Evolutionary conservation across 2,113 vertebrate genomes (phyloP).

Genomic region (Stomatorhinus ivindoensis): DNA sequence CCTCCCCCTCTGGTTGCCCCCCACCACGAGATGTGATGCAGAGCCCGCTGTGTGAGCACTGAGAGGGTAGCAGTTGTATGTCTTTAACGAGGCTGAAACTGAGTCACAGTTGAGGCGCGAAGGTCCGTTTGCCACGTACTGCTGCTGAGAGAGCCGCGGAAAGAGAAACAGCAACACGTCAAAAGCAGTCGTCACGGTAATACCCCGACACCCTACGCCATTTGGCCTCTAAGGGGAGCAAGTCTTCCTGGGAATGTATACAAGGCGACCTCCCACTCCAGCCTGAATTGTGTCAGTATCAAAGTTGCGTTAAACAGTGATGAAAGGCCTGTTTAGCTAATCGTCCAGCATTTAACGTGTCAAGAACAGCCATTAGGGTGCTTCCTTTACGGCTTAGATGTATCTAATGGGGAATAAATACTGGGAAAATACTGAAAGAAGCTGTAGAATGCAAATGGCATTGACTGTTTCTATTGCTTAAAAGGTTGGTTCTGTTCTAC

Average conservation of each 20-base stretch:
- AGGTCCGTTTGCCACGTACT: not conserved
- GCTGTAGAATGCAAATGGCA: not conserved
- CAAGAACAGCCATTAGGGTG: not conserved
- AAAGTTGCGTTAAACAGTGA: not conserved
- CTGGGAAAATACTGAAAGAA: not conserved
- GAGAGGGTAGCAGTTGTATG: not conserved
- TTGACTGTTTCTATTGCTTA: not conserved
- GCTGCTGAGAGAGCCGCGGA: not conserved
- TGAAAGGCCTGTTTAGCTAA: not conserved
- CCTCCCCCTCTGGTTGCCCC: not conserved
- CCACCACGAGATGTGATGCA: not conserved
- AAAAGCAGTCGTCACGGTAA: not conserved
- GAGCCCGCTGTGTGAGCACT: not conserved
- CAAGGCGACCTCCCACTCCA: not conserved
- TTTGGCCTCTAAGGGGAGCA: not conserved
- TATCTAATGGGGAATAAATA: not conserved
- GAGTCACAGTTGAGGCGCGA: not conserved
- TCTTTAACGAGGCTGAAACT: not conserved
- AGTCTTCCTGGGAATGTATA: not conserved
- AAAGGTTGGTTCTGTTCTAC: not conserved
- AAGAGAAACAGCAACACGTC: not conserved
- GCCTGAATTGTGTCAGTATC: not conserved
- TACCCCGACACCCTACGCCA: not conserved
- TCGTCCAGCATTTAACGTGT: not conserved
- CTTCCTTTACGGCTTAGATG: not conserved